Conservation (phyloP, 1,140 invertebrate species). For the Drosophila athabasca region DNA sequence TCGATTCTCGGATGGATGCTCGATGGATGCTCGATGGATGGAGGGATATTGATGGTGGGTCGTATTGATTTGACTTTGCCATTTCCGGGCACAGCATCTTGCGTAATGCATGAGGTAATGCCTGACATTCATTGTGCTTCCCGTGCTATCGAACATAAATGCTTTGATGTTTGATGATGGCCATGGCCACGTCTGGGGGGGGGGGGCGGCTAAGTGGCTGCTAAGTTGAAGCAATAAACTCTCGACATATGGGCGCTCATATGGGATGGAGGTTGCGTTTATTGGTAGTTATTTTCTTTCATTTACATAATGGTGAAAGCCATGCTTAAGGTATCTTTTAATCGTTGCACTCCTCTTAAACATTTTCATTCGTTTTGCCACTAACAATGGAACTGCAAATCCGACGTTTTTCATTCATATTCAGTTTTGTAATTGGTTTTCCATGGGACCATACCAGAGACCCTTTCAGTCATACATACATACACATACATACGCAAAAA, state of each 20-base stretch:
- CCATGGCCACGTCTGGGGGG: constrained; percentile 22
- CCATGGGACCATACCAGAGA: constrained; percentile 12
- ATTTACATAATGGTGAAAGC: not conserved
- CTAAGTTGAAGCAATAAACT: constrained; percentile 28
- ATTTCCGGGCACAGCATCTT: constrained; percentile 20
- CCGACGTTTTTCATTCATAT: constrained; percentile 13
- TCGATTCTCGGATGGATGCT: constrained; percentile 39
- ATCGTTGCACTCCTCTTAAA: not conserved
- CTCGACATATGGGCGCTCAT: constrained; percentile 6
- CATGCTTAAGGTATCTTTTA: not conserved
- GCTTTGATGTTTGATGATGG: not conserved
- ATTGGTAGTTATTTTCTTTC: not conserved
- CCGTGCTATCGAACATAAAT: constrained; percentile 21
- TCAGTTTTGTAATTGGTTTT: constrained; percentile 44
- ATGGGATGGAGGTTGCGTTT: not conserved
- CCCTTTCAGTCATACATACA: not conserved
- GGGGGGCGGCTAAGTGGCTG: constrained; percentile 39
- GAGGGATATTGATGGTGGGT: constrained; percentile 25
- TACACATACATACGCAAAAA: constrained; percentile 28
- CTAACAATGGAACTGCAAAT: constrained; percentile 16
- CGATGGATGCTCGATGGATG: constrained; percentile 10
- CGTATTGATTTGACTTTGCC: constrained; percentile 68
- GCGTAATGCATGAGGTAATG: constrained; percentile 55
- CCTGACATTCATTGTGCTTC: constrained; percentile 31
- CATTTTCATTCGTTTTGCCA: too few species aligned